Percentiles rank a stretch among this genome's conserved stretches.
These are phyloP conservation scores for Scatophagus argus DNA, from an alignment of 2,113 vertebrate genomes.

Conservation along the genomic window DNA sequence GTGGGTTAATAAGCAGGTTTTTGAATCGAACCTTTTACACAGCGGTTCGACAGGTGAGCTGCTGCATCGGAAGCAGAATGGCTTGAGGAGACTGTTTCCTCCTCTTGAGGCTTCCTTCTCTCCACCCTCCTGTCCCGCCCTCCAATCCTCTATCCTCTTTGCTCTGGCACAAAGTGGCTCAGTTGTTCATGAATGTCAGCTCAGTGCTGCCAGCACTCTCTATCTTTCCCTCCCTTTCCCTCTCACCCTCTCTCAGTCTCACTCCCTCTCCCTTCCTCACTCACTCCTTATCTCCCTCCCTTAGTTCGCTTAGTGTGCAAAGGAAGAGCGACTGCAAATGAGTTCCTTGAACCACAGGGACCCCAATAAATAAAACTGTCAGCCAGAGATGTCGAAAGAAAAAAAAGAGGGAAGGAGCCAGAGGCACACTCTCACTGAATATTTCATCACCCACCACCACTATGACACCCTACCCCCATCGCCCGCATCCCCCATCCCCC, in stretches of 20 bases:
- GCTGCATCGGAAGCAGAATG: slow-evolving; percentile 40
- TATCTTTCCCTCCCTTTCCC: slow-evolving; percentile 55
- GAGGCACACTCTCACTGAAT: slow-evolving; percentile 85
- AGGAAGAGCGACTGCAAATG: slow-evolving; percentile 85
- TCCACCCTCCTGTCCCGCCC: slow-evolving; percentile 65
- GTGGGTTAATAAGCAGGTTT: slow-evolving; percentile 70
- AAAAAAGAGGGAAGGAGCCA: slow-evolving; percentile 69
- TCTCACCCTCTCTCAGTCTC: slow-evolving; percentile 51
- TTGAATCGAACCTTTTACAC: slow-evolving; percentile 52
- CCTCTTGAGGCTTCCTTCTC: slow-evolving; percentile 56
- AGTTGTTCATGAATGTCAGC: slow-evolving; percentile 79
- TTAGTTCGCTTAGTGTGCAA: slow-evolving; percentile 79
- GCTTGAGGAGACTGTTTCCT: slow-evolving; percentile 50
- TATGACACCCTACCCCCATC: slow-evolving; percentile 78
- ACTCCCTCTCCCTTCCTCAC: slow-evolving; percentile 58
- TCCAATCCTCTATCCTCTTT: slow-evolving; percentile 70
- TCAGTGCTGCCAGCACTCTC: slow-evolving; percentile 71
- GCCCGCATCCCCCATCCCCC: slow-evolving; percentile 65
- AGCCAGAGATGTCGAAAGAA: slow-evolving; percentile 78
- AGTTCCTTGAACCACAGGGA: slow-evolving; percentile 87
- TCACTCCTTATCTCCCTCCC: slow-evolving; percentile 74
- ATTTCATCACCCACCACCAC: slow-evolving; percentile 84
- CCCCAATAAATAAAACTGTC: slow-evolving; percentile 86
- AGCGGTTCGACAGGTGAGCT: slow-evolving; percentile 57
- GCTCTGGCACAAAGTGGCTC: slow-evolving; percentile 73